Percentiles rank a stretch among this genome's conserved stretches.
phyloP scores from a whole-genome alignment of 1,140 invertebrate species.

The Pogonomyrmex barbatus region DNA sequence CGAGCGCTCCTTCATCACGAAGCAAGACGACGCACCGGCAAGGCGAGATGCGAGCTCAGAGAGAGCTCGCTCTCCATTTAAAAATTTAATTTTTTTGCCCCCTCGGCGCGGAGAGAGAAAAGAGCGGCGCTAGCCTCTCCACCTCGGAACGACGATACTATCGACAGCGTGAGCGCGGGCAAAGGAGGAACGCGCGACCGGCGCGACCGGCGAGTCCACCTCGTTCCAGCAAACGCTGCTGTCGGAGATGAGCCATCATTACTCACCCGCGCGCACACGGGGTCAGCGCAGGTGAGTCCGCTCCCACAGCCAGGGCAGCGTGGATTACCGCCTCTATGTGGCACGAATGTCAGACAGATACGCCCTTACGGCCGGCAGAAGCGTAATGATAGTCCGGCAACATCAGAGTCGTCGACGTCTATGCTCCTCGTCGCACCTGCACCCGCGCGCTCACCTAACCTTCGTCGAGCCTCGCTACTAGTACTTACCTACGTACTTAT shows the following conservation, averaged over 20 bases:
- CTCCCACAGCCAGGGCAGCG: conserved; percentile 72
- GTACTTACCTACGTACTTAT: not conserved
- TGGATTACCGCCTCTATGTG: conserved; percentile 71
- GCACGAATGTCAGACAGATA: conserved; percentile 68
- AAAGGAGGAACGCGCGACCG: not conserved
- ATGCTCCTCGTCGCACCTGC: not conserved
- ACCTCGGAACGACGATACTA: not conserved
- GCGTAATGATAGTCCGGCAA: conserved; percentile 72
- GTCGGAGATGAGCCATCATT: conserved; percentile 70
- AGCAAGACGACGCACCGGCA: not conserved
- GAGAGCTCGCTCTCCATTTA: not conserved
- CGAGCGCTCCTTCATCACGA: not conserved
- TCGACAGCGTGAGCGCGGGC: too few species aligned
- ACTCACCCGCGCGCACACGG: conserved; percentile 49
- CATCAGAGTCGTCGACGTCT: conserved; percentile 65
- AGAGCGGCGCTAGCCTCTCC: not conserved
- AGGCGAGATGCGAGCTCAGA: not conserved
- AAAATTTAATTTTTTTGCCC: conserved; percentile 25
- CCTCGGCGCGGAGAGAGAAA: not conserved
- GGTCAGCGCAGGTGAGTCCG: conserved; percentile 75
- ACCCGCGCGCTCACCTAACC: not conserved
- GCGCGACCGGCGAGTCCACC: conserved; percentile 19
- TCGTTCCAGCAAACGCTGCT: conserved; percentile 41
- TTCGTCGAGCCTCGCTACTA: not conserved
- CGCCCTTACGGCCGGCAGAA: conserved; percentile 48